These are phyloP conservation scores for Corapipo altera DNA, from an alignment of 2,113 vertebrate species.

Conservation along the genomic window DNA sequence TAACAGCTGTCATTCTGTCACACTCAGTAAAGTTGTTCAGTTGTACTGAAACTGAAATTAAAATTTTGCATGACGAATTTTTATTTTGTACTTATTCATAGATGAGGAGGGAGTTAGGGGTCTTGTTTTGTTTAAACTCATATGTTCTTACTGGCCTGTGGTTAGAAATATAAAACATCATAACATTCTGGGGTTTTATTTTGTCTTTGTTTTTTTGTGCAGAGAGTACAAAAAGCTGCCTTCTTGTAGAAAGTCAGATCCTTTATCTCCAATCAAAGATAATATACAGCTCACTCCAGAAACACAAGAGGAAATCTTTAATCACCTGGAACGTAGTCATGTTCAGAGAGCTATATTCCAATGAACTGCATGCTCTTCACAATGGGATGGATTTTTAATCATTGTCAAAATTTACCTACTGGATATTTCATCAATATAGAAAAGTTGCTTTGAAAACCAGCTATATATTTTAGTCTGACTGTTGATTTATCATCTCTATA, in stretches of 20 bases:
- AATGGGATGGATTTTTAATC: not conserved
- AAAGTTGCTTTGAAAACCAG: not conserved
- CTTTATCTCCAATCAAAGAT: constrained; percentile 84
- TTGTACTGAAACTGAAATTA: not conserved
- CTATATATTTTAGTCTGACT: not conserved
- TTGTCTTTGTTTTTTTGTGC: constrained; percentile 33
- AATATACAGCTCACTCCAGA: constrained; percentile 77
- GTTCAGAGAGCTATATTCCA: constrained; percentile 75
- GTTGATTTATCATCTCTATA: not conserved
- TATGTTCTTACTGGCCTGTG: not conserved
- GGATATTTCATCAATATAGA: not conserved
- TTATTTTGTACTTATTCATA: not conserved
- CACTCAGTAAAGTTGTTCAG: not conserved
- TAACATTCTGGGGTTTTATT: not conserved
- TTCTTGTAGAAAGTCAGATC: constrained; percentile 73
- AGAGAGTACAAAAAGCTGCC: constrained; percentile 80
- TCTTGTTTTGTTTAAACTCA: not conserved
- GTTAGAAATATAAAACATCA: not conserved
- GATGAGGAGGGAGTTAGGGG: not conserved
- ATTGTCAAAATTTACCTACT: not conserved
- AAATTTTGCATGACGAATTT: not conserved
- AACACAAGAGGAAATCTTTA: constrained; percentile 72
- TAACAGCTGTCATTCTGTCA: not conserved
- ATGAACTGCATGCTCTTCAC: not conserved
- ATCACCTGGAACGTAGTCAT: constrained; percentile 27